Base-by-base conservation (phyloP, 2,888 invertebrate species). In the Drepanosiphum platanoidis region DNA sequence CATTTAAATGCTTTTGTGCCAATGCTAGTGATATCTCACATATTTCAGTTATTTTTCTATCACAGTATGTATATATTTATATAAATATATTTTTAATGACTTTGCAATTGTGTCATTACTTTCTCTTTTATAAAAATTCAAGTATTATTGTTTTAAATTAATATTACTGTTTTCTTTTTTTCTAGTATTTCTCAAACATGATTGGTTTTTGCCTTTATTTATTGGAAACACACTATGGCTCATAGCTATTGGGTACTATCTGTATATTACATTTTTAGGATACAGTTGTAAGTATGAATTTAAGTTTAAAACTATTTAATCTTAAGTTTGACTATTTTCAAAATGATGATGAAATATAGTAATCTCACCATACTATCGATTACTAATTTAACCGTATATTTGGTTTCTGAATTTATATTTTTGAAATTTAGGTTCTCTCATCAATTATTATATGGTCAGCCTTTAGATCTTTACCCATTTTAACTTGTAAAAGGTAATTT, bases 1-100 rank as follows among this genome's bases (percentile, higher is more conserved):
- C 99, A 99, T 91, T 92, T 99, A 88, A 99, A 99, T 91, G 99
- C 99, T 4, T 97, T 98, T 90, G 98, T 98, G 90, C 99, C 99
- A n/a, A 94, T 98, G 1, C 92, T 99, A 27, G 94, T 97, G 87
- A 92, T 99, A 88, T 92, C 99, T 86, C 98, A 99, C 90, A 95
- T 97, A 88, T 93, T 98, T 88, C 96, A 98, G 89, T 92, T 98
- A 82, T 93, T 97, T 88, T 93, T 98, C 87, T 97, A 95, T 90
- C 93, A 95, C 89, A 93, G 96, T 94, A 89, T 92, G 91, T 90
- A 75, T 82, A 52, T 1, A 18, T 64, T 30, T 32, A 52, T 90
- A 75, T 82, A 52, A 0, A 18, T 64, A 46, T 32, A 52, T 79
- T 36, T 27, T 39, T 75, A 58, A 70, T 42, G 27, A 84, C 3